Percentiles rank a stretch among this genome's conserved stretches.
phyloP scores from a whole-genome alignment of 2,888 invertebrate genomes.

The Periphyllus acericola region DNA sequence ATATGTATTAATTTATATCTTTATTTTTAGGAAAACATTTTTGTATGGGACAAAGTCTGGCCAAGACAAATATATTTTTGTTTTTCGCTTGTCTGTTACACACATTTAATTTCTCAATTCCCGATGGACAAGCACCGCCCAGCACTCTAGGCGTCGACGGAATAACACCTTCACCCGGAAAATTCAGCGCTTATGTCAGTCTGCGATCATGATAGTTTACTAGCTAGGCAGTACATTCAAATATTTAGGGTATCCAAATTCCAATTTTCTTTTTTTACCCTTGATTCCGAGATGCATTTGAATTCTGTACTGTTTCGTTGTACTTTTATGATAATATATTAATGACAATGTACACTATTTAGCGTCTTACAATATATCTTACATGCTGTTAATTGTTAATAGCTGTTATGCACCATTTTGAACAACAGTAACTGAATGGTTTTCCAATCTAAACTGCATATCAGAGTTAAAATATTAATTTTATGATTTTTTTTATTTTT shows the following conservation, averaged over 20 bases:
- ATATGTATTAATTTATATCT: too few relatives aligned
- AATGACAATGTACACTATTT: too few relatives aligned
- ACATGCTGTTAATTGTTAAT: too few relatives aligned
- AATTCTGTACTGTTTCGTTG: not conserved
- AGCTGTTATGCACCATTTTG: too few relatives aligned
- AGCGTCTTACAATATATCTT: too few relatives aligned
- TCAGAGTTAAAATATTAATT: too few relatives aligned
- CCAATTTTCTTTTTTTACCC: not conserved
- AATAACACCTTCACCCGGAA: slow-evolving; percentile 80
- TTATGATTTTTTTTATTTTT: too few relatives aligned
- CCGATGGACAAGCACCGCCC: slow-evolving; percentile 75
- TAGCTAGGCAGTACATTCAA: too few relatives aligned
- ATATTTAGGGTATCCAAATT: not conserved
- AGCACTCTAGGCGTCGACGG: slow-evolving; percentile 78
- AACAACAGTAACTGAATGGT: too few relatives aligned
- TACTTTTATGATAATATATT: not conserved
- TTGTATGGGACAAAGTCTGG: slow-evolving; percentile 84
- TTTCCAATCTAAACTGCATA: too few relatives aligned
- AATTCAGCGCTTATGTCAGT: slow-evolving; percentile 76
- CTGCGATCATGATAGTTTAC: slow-evolving; percentile 67
- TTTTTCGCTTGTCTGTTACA: slow-evolving; percentile 80
- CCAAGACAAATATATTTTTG: slow-evolving; percentile 81
- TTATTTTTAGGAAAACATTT: slow-evolving; percentile 73
- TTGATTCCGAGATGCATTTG: not conserved
- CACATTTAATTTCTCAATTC: slow-evolving; percentile 75